Conservation (phyloP, 2,888 invertebrate species). For the Lymantria monacha region DNA sequence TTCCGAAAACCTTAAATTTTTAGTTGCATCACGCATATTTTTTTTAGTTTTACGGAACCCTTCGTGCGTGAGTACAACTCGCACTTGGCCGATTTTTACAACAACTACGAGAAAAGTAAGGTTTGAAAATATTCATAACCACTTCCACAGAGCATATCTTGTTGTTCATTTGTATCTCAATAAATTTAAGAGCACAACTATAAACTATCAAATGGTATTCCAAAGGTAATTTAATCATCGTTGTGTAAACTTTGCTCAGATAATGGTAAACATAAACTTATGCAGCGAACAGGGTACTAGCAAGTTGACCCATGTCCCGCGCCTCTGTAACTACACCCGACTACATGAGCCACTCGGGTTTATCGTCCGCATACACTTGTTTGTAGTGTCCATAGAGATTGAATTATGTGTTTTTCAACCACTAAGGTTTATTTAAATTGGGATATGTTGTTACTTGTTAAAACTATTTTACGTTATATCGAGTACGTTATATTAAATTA, state of each 20-base stretch:
- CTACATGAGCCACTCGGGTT: slow-evolving; percentile 40
- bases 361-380: slow-evolving; percentile 49
- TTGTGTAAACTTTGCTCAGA: slow-evolving; percentile 26
- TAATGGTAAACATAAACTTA: slow-evolving; percentile 34
- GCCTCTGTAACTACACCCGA: slow-evolving; percentile 23
- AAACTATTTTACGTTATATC: slow-evolving; percentile 15
- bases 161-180: too few species aligned
- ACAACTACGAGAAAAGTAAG: too few species aligned
- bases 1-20: too few species aligned
- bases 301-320: slow-evolving; percentile 33
- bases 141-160: too few species aligned
- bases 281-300: slow-evolving; percentile 17
- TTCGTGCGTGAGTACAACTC: too few species aligned
- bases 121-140: too few species aligned
- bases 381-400: slow-evolving; percentile 47
- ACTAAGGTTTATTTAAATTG: slow-evolving; percentile 40
- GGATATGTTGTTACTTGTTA: slow-evolving; percentile 32
- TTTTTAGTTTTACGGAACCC: too few species aligned
- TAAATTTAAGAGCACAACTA: too few species aligned
- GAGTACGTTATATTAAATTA: background rate
- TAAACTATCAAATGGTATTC: background rate
- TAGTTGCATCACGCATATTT: too few species aligned
- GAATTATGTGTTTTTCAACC: slow-evolving; percentile 43
- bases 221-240: slow-evolving; percentile 28
- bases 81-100: too few species aligned